These are phyloP conservation scores for Bradynema listronoti DNA, from an alignment of 1,140 invertebrate genomes.

Conservation along the genomic window DNA sequence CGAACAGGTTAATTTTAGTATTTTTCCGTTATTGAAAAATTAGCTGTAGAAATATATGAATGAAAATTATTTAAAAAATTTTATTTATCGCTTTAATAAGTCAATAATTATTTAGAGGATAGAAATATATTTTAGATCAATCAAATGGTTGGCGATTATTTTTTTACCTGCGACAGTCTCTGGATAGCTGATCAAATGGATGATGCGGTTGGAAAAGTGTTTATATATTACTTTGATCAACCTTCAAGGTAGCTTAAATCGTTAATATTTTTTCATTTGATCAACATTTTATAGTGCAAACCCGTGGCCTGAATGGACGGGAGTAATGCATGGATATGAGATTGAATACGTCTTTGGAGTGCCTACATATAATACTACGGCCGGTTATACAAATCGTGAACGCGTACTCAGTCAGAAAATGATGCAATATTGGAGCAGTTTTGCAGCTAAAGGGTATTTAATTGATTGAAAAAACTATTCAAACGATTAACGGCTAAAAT, in stretches of 20 bases:
- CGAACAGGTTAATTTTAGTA: constrained; percentile 42
- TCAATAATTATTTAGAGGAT: constrained; percentile 10
- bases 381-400: constrained; percentile 44
- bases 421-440: constrained; percentile 48
- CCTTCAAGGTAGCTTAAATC: constrained; percentile 27
- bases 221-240: constrained; percentile 57
- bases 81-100: too few species aligned
- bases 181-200: constrained; percentile 55
- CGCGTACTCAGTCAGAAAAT: constrained; percentile 41
- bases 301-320: constrained; percentile 90
- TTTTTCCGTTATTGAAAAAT: constrained; percentile 27
- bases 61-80: constrained; percentile 9
- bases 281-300: constrained; percentile 60
- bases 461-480: too few species aligned
- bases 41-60: constrained; percentile 19
- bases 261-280: background rate
- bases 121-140: constrained; percentile 34
- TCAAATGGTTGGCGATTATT: constrained; percentile 55
- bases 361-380: constrained; percentile 53
- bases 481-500: too few species aligned
- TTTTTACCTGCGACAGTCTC: constrained; percentile 55
- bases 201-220: constrained; percentile 44
- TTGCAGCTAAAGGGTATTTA: constrained; percentile 48
- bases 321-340: constrained; percentile 89
- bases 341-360: constrained; percentile 63